Evolutionary conservation across 2,888 invertebrate genomes (phyloP), one percentile per base, ranked within the genome.

Genomic region (Cheiracanthium punctorium): DNA sequence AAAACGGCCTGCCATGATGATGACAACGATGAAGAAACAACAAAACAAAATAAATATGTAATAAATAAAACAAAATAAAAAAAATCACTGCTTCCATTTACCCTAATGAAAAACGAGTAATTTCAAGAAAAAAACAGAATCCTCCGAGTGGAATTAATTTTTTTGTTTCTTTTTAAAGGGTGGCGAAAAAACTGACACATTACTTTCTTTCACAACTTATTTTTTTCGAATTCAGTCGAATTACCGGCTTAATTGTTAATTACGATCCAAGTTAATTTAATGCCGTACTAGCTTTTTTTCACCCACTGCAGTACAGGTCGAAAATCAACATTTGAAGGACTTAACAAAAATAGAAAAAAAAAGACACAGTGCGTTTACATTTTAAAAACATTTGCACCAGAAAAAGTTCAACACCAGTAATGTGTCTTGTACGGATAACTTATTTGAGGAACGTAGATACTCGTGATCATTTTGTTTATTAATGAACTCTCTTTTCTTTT

Each of bases 221-320:
- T n/a, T n/a, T n/a, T n/a, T n/a, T n/a, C n/a, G n/a, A n/a, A n/a
- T 17, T 8, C 37, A 37, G 12, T 12, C 5, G 48, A 48, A 48
- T 48, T 48, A 48, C 48, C 10, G 48, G 8, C 76, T 67, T 77
- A 82, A 82, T 82, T 82, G 82, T 82, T 82, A 82, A 82, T 82
- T 82, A 82, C 75, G 82, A 67, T 58, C 82, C 72, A 82, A 82
- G 82, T 82, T 77, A 82, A 82, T 82, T 82, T 82, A 82, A 82
- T 82, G 71, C 82, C 82, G 24, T 30, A 69, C 48, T 58, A 76
- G 72, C 48, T 70, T 32, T 71, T 82, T 82, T 69, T 52, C 37
- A 5, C 12, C 12, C 37, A 8, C 37, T 37, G 5, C 7, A 12
- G 7, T 74, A 33, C 58, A 29, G 80, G 82, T 76, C 76, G 43